These are phyloP conservation scores for Dryoscopus gambensis DNA, from an alignment of 2,113 vertebrate genomes.

Conservation along the genomic window DNA sequence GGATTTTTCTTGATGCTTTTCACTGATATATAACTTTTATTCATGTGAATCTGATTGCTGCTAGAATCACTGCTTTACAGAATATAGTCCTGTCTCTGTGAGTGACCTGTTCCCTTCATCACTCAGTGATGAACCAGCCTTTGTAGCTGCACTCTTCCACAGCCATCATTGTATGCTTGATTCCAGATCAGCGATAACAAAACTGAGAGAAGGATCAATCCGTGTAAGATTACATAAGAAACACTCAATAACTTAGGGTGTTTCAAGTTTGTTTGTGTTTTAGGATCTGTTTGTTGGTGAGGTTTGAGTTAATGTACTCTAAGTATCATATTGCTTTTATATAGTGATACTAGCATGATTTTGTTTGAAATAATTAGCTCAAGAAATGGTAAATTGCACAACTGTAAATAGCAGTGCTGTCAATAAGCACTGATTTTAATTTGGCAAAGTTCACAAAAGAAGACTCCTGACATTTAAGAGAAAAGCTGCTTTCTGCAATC, in stretches of 20 bases:
- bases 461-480: neutral
- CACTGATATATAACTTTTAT: neutral
- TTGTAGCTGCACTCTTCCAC: neutral
- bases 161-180: neutral
- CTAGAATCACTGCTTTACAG: neutral
- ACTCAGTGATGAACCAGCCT: neutral
- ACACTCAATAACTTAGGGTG: neutral
- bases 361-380: neutral
- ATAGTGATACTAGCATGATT: neutral
- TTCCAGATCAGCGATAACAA: neutral
- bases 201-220: neutral
- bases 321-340: neutral
- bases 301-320: neutral
- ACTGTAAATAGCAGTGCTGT: neutral
- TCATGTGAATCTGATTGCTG: neutral
- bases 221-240: neutral
- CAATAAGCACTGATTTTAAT: neutral
- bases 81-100: neutral
- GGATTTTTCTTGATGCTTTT: neutral
- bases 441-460: neutral
- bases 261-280: neutral
- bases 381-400: neutral
- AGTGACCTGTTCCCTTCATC: neutral
- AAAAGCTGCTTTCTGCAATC: neutral
- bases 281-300: neutral